Base-by-base conservation (phyloP, 1,140 invertebrate genomes). In the Centruroides vittatus region DNA sequence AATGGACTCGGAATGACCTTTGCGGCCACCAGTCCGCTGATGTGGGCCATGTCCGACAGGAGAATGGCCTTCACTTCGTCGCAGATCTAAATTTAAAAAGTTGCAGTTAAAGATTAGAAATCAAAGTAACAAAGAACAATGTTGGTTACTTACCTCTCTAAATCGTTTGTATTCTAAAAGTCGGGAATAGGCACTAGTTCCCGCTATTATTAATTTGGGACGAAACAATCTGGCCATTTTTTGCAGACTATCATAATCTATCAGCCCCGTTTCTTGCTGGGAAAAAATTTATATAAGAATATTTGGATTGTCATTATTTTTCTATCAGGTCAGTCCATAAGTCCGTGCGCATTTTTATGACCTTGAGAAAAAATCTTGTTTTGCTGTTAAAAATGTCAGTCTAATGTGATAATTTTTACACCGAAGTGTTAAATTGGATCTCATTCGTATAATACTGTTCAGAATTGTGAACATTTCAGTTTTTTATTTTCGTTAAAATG, bases 181-280 rank as follows among this genome's bases (percentile, higher is more conserved):
- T 53, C 83, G 72, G 2, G 81, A 77, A 69, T 85, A 86, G 63
- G 83, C 82, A 63, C 80, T 82, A 10, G 81, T 76, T 57, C 82
- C 83, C 59, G 94, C 94, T 70, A 98, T 86, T 60, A 98, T 98
- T 5, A 98, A 70, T 67, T 85, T 84, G 0, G 94, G 95, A 63
- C 89, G 86, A 73, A 96, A 98, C 0, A 93, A 75, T 67, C 78
- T 82, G 0, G 94, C 90, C 51, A 82, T 85, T 67, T 87, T 82
- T 9, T 84, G 84, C 49, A 98, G 73, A 68, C 84, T 82, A 59
- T 96, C 89, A 71, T 98, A 98, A 75, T 98, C 90, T 62, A 98
- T 96, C 0, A 93, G 72, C 35, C 93, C 94, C n/a, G 88, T 92
- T 56, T 76, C 72, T 8, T 84, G 80, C 72, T 96, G 74, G 0